A percentile compares a stretch with the other conserved stretches of the same genome.
These are phyloP conservation scores for Monopis laevigella DNA, from an alignment of 2,888 invertebrate species.

Conservation along the genomic window DNA sequence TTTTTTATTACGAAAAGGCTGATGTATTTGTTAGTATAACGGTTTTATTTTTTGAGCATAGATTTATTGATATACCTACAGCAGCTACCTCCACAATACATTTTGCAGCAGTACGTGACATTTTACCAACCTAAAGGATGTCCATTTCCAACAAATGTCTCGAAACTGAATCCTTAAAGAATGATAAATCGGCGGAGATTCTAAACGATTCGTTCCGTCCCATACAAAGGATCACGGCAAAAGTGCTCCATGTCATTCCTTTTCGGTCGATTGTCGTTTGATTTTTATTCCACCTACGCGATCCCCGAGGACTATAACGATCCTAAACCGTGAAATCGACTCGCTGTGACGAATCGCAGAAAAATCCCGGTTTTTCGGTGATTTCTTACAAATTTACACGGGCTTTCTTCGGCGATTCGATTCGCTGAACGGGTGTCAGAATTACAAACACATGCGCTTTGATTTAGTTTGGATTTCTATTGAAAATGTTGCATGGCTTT, in stretches of 20 bases:
- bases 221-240: constrained; percentile 46
- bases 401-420: constrained; percentile 64
- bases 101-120: constrained; percentile 44
- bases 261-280: not conserved
- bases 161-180: constrained; percentile 41
- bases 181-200: constrained; percentile 59
- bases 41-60: too few relatives aligned
- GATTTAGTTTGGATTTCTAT: constrained; percentile 44
- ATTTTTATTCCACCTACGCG: constrained; percentile 12
- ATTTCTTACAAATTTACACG: constrained; percentile 67
- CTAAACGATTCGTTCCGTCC: constrained; percentile 59
- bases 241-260: constrained; percentile 29
- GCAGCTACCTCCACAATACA: not conserved
- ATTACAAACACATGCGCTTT: constrained; percentile 63
- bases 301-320: constrained; percentile 27
- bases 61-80: not conserved
- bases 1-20: too few relatives aligned
- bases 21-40: too few relatives aligned
- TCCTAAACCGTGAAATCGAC: constrained; percentile 52
- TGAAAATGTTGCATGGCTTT: constrained; percentile 51
- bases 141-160: constrained; percentile 44
- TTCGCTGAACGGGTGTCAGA: constrained; percentile 60
- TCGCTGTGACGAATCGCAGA: constrained; percentile 60
- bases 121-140: constrained; percentile 44
- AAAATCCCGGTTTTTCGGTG: constrained; percentile 69